Conservation (phyloP, 1,140 invertebrate genomes). For the Palaemon carinicauda region DNA sequence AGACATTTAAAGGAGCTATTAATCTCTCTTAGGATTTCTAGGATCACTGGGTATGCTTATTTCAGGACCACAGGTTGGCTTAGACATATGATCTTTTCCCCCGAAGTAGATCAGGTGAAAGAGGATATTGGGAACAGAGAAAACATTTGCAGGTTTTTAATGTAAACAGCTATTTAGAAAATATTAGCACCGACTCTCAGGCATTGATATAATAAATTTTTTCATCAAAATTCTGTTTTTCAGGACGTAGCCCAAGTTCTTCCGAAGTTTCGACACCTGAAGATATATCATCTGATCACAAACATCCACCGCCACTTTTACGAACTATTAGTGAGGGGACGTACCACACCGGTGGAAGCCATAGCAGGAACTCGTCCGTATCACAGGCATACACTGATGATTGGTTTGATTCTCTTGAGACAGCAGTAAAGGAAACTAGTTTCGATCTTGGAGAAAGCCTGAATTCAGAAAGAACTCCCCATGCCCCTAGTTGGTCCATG, state of each 20-base stretch:
- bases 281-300: conserved; percentile 64
- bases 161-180: too few species aligned
- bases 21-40: too few species aligned
- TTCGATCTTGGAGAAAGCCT: conserved; percentile 9
- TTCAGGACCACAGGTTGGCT: too few species aligned
- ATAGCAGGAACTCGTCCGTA: neutral
- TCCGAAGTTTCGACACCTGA: conserved; percentile 71
- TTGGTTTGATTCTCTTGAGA: conserved; percentile 20
- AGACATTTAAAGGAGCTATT: too few species aligned
- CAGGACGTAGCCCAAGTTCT: conserved; percentile 69
- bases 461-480: neutral
- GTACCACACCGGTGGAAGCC: conserved; percentile 19
- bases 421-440: conserved; percentile 1
- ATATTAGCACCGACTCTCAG: too few species aligned
- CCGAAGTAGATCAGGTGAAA: neutral
- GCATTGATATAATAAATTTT: too few species aligned
- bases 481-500: too few species aligned
- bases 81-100: too few species aligned
- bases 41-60: too few species aligned
- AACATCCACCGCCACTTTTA: conserved; percentile 61
- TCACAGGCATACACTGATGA: neutral
- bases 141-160: too few species aligned
- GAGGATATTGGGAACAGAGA: neutral
- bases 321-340: conserved; percentile 67
- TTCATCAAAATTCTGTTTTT: too few species aligned